Conservation (phyloP, 2,797 vertebrate species). For the Sebastes kiyomatsui region DNA sequence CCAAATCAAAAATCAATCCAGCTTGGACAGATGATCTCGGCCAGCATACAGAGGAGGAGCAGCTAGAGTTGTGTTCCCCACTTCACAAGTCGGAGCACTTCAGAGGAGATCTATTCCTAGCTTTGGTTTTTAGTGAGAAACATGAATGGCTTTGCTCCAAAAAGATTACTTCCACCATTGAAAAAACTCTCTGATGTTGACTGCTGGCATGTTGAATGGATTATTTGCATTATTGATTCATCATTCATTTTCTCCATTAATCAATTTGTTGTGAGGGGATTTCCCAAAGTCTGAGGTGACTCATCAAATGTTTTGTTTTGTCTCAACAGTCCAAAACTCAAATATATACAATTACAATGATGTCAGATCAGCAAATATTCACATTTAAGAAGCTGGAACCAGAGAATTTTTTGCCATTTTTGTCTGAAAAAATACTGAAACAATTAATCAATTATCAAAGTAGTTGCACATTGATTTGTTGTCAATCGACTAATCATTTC, state of each 20-base stretch:
- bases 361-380: not conserved
- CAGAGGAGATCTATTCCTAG: conserved; percentile 34
- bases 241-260: not conserved
- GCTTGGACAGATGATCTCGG: conserved; percentile 36
- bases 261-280: not conserved
- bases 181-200: not conserved
- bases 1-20: conserved; percentile 63
- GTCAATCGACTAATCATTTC: not conserved
- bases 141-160: not conserved
- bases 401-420: not conserved
- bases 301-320: not conserved
- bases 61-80: conserved; percentile 1
- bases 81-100: conserved; percentile 29
- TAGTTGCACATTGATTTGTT: not conserved
- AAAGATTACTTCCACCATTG: not conserved
- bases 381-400: not conserved
- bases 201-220: not conserved
- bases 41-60: not conserved
- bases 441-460: not conserved
- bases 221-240: not conserved
- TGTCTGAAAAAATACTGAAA: not conserved
- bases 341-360: not conserved
- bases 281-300: not conserved
- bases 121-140: conserved; percentile 4
- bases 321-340: not conserved